Percentiles rank a stretch among this genome's conserved stretches.
phyloP scores from a whole-genome alignment of 2,797 vertebrate genomes.

The Brachymystax lenok region DNA sequence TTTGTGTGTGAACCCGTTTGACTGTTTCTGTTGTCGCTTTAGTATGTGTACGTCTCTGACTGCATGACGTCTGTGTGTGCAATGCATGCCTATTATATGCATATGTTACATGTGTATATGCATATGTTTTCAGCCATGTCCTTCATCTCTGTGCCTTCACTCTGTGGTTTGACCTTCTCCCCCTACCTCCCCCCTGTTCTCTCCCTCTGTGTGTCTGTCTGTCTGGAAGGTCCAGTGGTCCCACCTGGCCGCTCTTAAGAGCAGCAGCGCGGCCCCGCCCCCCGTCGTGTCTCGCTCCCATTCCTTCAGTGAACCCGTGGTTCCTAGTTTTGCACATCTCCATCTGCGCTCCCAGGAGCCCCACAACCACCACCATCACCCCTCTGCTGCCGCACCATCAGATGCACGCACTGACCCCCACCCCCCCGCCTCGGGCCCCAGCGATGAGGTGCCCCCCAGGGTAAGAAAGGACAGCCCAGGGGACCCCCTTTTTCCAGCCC shows the following conservation, averaged over 20 bases:
- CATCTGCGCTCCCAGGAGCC: constrained; percentile 95
- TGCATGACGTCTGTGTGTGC: not conserved
- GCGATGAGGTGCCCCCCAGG: constrained; percentile 94
- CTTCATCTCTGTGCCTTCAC: constrained; percentile 78
- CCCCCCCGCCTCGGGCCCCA: constrained; percentile 82
- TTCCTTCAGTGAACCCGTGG: constrained; percentile 92
- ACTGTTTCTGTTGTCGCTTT: not conserved
- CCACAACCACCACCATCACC: constrained; percentile 74
- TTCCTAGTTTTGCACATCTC: constrained; percentile 95
- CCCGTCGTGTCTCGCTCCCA: constrained; percentile 86
- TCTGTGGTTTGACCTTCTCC: constrained; percentile 84
- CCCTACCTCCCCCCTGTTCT: constrained; percentile 41
- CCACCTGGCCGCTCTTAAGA: constrained; percentile 89
- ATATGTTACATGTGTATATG: constrained; percentile 27
- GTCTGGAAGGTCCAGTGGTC: constrained; percentile 84
- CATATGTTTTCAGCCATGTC: constrained; percentile 22
- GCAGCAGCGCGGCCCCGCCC: constrained; percentile 73
- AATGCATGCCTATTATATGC: constrained; percentile 35
- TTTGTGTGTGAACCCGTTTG: no score
- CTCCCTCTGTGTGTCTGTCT: constrained; percentile 34
- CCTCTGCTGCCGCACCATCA: constrained; percentile 73
- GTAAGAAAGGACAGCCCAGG: constrained; percentile 87
- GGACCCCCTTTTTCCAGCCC: constrained; percentile 50
- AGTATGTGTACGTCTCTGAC: no score
- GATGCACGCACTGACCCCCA: constrained; percentile 83